Percentiles rank a stretch among this genome's conserved stretches.
Conservation (phyloP, 1,140 invertebrate species). For the Sminthurides bifidus region DNA sequence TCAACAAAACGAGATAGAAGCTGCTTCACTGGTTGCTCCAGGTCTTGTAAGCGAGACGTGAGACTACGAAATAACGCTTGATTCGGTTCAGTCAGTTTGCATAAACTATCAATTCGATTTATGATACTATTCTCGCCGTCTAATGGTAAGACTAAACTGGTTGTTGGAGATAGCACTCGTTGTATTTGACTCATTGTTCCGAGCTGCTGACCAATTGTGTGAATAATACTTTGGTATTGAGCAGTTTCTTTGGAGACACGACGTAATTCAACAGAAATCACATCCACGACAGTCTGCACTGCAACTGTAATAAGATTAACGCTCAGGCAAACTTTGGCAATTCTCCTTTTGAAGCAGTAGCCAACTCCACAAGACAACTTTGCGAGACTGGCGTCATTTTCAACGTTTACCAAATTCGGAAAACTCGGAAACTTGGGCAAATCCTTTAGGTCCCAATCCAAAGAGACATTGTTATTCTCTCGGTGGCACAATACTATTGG, state of each 20-base stretch:
- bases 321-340: constrained; percentile 53
- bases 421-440: constrained; percentile 69
- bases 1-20: constrained; percentile 37
- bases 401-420: constrained; percentile 41
- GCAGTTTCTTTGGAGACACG: constrained; percentile 22
- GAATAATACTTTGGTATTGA: constrained; percentile 24
- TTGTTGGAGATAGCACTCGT: constrained; percentile 12
- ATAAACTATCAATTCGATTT: constrained; percentile 19
- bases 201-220: constrained; percentile 24
- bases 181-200: constrained; percentile 29
- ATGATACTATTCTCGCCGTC: constrained; percentile 12
- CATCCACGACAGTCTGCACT: constrained; percentile 50
- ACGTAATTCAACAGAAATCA: constrained; percentile 36
- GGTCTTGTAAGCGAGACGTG: constrained; percentile 32
- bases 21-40: constrained; percentile 44
- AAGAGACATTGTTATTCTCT: constrained; percentile 70
- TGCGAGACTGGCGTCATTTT: constrained; percentile 71
- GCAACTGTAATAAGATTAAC: constrained; percentile 54
- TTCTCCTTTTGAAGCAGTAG: constrained; percentile 64
- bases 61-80: constrained; percentile 36
- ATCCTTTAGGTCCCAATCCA: constrained; percentile 35
- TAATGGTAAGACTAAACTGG: too few relatives aligned
- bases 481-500: constrained; percentile 73
- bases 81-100: constrained; percentile 13
- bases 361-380: constrained; percentile 80